Conservation (phyloP, 2,797 vertebrate genomes). For the Mormyrops attenuatus region DNA sequence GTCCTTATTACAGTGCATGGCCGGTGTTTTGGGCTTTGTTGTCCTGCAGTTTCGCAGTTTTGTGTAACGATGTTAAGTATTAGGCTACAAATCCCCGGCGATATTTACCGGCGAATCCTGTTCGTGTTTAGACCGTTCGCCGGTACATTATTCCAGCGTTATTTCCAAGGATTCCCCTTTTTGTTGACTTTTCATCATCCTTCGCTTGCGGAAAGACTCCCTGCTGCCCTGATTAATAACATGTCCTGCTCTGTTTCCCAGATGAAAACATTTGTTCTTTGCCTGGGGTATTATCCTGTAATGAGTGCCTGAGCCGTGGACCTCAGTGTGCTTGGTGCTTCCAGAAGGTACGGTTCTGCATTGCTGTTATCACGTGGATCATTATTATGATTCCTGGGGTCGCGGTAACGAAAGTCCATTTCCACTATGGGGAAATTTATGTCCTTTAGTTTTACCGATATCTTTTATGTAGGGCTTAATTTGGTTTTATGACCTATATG, state of each 20-base stretch:
- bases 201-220: not conserved
- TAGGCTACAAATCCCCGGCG: not conserved
- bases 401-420: not conserved
- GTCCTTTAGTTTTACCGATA: conserved; percentile 2
- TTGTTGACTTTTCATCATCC: not conserved
- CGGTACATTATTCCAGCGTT: not conserved
- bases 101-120: not conserved
- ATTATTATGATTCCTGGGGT: not conserved
- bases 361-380: not conserved
- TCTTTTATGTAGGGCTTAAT: not conserved
- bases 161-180: not conserved
- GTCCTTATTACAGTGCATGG: not conserved
- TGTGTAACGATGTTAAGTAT: not conserved
- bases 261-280: conserved; percentile 74
- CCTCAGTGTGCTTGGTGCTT: conserved; percentile 94
- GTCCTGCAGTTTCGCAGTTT: not conserved
- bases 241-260: conserved; percentile 50
- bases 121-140: not conserved
- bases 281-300: conserved; percentile 68
- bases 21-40: not conserved
- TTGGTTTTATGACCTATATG: not conserved
- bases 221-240: not conserved
- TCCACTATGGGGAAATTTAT: conserved; percentile 29
- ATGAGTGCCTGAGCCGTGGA: conserved; percentile 77
- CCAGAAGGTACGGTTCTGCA: conserved; percentile 72